Base-by-base conservation (phyloP, 2,113 vertebrate species). In the Proterorhinus semilunaris region DNA sequence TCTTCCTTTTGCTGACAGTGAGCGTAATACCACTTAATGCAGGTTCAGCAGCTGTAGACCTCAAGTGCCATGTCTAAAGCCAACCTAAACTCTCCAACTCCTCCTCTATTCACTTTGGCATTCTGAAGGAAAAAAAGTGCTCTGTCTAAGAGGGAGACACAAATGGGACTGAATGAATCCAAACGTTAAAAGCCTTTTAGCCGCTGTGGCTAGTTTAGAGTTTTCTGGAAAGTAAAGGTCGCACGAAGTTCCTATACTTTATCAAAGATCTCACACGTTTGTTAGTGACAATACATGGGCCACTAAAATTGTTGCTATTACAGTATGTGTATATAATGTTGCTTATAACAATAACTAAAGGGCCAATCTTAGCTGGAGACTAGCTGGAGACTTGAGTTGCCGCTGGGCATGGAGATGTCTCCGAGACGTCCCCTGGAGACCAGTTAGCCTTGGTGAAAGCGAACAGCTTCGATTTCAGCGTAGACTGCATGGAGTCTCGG, bases 31-130 rank as follows among this genome's bases (percentile, higher is more conserved):
- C 65, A 74, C 72, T 85, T 83, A 79, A 83, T 83, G 78, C 80
- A 71, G 73, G 73, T 83, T 86, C 84, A 85, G 83, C 86, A 85
- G 71, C 82, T 74, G 71, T n/a, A 72, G 62, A 68, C 66, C 62
- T 66, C 53, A 57, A 85, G 55, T 58, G 50, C 68, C 68, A 65
- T 68, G 74, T 85, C 85, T 81, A 82, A 87, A 90, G 76, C 74
- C 79, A 88, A 61, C 58, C 43, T 44, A 72, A 76, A 65, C 62
- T 80, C 71, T 74, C 63, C 78, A 85, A 82, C 70, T 76, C 78
- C 72, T 21, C 74, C 65, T 84, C 58, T 47, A 16, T 66, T 65
- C 63, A 11, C 64, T 81, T 68, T 81, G 78, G 78, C 68, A 78
- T 72, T 81, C 75, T 17, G 59, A 55, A 57, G 49, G 12, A 36